A percentile compares a stretch with the other conserved stretches of the same genome.
These are phyloP conservation scores for Drosophila dives DNA, from an alignment of 2,888 invertebrate genomes.

Conservation along the genomic window DNA sequence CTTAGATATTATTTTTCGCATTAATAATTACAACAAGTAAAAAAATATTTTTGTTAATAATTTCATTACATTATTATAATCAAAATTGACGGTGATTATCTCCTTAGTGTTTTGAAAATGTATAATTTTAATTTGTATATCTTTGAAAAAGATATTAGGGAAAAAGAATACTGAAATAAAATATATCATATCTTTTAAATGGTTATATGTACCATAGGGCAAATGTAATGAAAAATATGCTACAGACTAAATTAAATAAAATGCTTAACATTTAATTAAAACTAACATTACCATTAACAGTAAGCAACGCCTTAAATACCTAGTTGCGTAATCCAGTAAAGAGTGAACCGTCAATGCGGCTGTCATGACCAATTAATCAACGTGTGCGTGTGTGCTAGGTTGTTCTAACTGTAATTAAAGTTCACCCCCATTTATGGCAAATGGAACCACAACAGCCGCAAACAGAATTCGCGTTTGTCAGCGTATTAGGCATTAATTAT, in stretches of 20 bases:
- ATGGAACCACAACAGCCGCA: conserved; percentile 22
- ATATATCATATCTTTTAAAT: background rate
- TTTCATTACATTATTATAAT: background rate
- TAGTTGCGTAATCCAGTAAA: conserved; percentile 53
- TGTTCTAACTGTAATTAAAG: conserved; percentile 69
- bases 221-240: background rate
- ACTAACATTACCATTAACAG: conserved; percentile 9
- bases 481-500: conserved; percentile 66
- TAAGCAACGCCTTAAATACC: conserved; percentile 40
- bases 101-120: background rate
- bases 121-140: background rate
- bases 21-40: background rate
- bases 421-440: conserved; percentile 37
- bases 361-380: conserved; percentile 70
- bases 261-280: conserved; percentile 2
- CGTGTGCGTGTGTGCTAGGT: conserved; percentile 37
- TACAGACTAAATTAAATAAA: background rate
- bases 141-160: background rate
- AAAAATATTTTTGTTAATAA: background rate
- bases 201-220: background rate
- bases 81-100: background rate
- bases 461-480: conserved; percentile 39
- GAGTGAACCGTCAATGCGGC: conserved; percentile 28
- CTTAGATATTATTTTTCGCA: background rate
- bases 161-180: background rate